These are phyloP conservation scores for Axis porcinus DNA, from an alignment of 2,113 vertebrate genomes.

Conservation along the genomic window DNA sequence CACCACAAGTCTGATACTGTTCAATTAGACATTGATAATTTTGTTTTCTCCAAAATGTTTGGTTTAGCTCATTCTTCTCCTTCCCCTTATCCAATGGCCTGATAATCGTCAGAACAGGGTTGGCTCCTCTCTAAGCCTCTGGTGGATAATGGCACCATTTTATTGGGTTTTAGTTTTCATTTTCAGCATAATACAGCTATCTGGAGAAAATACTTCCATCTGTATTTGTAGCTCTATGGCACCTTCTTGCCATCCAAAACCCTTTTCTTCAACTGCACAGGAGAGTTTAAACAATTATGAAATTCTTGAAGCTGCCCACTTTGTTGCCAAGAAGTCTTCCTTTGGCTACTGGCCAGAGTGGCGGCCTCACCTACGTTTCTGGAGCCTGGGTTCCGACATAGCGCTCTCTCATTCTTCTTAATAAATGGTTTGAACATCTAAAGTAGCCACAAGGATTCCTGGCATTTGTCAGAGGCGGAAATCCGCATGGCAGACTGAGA, in stretches of 20 bases:
- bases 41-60: neutral
- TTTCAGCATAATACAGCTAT: neutral
- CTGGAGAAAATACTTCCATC: neutral
- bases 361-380: constrained; percentile 36
- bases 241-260: neutral
- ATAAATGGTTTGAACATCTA: constrained; percentile 49
- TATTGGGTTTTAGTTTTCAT: neutral
- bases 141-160: neutral
- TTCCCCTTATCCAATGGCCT: neutral
- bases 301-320: constrained; percentile 1
- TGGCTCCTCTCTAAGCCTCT: neutral
- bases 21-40: neutral
- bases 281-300: neutral
- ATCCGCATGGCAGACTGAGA: constrained; percentile 53
- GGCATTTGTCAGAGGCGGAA: constrained; percentile 54
- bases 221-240: neutral
- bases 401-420: constrained; percentile 22
- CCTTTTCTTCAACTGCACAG: neutral
- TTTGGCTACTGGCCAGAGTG: neutral
- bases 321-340: neutral
- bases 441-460: constrained; percentile 60
- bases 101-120: neutral
- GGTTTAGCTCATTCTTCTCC: neutral
- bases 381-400: neutral
- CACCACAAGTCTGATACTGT: neutral